Evolutionary conservation across 2,797 vertebrate genomes (phyloP).

Genomic region (Oophaga sylvatica): DNA sequence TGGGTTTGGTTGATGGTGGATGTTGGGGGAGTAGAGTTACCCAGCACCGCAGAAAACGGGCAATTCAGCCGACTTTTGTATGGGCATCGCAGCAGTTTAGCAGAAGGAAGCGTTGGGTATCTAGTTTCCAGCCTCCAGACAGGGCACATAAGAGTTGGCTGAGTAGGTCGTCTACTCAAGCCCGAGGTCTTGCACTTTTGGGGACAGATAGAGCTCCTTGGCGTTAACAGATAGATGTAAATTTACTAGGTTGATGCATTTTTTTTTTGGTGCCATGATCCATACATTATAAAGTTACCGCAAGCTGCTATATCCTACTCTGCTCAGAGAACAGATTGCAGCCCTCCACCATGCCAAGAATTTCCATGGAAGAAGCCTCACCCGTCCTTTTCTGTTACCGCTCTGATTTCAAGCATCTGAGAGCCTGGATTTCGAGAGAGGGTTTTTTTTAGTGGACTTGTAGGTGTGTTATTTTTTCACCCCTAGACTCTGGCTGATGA

Average conservation of each 20-base stretch:
- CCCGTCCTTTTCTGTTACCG: neutral
- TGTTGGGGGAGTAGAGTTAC: no score
- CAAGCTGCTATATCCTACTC: conserved; percentile 3
- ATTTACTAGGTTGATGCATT: neutral
- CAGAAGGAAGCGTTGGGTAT: no score
- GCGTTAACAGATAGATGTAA: neutral
- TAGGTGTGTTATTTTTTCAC: neutral
- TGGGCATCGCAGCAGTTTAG: no score
- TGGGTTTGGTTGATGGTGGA: no score
- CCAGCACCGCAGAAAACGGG: no score
- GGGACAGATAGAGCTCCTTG: no score
- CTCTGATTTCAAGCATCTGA: neutral
- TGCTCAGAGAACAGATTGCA: conserved; percentile 8
- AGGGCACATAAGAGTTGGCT: no score
- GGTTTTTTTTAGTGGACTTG: neutral
- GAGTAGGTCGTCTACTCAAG: no score
- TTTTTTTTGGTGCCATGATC: neutral
- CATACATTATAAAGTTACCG: neutral
- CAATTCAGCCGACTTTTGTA: no score
- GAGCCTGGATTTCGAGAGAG: neutral
- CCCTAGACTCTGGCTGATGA: no score
- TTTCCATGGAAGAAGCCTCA: neutral
- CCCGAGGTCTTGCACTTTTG: neutral
- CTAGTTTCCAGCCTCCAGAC: no score
- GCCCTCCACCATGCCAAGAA: neutral